Percentiles rank a stretch among this genome's conserved stretches.
These are phyloP conservation scores for Poecilia wingei DNA, from an alignment of 2,797 vertebrate genomes.

Conservation along the genomic window DNA sequence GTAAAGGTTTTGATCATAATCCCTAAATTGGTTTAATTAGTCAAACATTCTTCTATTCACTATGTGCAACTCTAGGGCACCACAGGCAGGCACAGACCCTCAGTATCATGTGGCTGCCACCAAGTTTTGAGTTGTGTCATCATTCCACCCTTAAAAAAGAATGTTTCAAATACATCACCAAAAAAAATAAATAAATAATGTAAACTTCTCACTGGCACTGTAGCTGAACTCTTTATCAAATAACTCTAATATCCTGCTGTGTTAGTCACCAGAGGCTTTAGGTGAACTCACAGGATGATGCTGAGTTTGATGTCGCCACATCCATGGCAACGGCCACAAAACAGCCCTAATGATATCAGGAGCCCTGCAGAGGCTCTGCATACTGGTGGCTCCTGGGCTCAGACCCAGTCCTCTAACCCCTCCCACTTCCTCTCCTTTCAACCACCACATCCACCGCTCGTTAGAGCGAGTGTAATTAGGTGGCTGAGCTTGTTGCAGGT, in stretches of 20 bases:
- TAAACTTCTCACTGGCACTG: not conserved
- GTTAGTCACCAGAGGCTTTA: conserved; percentile 39
- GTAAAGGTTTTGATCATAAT: not conserved
- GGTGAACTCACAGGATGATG: conserved; percentile 51
- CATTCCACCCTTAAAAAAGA: not conserved
- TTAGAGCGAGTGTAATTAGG: conserved; percentile 94
- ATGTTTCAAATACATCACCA: not conserved
- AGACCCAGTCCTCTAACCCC: conserved; percentile 37
- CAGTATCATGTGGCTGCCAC: not conserved
- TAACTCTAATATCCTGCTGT: conserved; percentile 24
- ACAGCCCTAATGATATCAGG: conserved; percentile 72
- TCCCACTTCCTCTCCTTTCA: conserved; percentile 44
- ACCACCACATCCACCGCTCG: conserved; percentile 83
- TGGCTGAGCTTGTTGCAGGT: conserved; percentile 88
- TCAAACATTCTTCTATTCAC: not conserved
- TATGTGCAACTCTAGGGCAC: not conserved
- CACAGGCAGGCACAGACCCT: not conserved
- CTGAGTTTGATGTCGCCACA: conserved; percentile 64
- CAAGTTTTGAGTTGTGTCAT: not conserved
- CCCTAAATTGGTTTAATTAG: not conserved
- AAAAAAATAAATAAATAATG: not conserved
- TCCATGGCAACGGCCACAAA: conserved; percentile 69
- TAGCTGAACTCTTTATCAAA: conserved; percentile 27
- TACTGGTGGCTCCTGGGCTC: conserved; percentile 38
- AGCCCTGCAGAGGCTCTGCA: conserved; percentile 60